Base-by-base conservation (phyloP, 2,113 vertebrate species). In the Bombycilla garrulus region DNA sequence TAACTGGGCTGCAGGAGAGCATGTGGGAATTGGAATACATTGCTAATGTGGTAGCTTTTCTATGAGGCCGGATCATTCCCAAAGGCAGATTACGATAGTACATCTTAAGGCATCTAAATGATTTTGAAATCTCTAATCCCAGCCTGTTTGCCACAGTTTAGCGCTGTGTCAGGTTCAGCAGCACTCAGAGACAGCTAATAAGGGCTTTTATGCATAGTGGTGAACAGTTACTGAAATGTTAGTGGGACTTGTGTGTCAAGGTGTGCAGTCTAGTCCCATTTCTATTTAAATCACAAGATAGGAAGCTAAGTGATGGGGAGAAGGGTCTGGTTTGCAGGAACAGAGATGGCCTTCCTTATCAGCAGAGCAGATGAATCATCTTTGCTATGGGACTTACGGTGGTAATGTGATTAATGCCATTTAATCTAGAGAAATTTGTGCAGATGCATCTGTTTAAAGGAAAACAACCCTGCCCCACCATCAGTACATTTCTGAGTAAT, bases 41-140 rank as follows among this genome's bases (percentile, higher is more conserved):
- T 36, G 35, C 42, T 89, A 86, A 86, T 20, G 10, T 1, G 1
- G 40, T 22, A 50, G 47, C 29, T 83, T 92, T 84, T 90, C 74
- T 83, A 8, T 9, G 33, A 69, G 79, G 50, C 57, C n/a, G 80
- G 66, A 76, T 81, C 28, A 31, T 81, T 90, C 85, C 85, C 85
- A 76, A 72, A 91, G 90, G 79, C 92, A 92, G 81, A 82, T 90
- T 72, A 92, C 0, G 3, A 26, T 65, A 80, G 42, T 54, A 38
- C 42, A 77, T 96, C 42, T 91, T 67, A 86, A 92, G 76, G 44
- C 61, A 82, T 78, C 72, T 93, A 94, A 94, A 93, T 84, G 80
- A 38, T 85, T 94, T 93, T 92, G 90, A 94, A 96, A 92, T 90
- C 53, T 88, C 50, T 92, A 92, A 93, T 95, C 94, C 76, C 76